Base-by-base conservation (phyloP, 2,888 invertebrate genomes). In the Xylota segnis region DNA sequence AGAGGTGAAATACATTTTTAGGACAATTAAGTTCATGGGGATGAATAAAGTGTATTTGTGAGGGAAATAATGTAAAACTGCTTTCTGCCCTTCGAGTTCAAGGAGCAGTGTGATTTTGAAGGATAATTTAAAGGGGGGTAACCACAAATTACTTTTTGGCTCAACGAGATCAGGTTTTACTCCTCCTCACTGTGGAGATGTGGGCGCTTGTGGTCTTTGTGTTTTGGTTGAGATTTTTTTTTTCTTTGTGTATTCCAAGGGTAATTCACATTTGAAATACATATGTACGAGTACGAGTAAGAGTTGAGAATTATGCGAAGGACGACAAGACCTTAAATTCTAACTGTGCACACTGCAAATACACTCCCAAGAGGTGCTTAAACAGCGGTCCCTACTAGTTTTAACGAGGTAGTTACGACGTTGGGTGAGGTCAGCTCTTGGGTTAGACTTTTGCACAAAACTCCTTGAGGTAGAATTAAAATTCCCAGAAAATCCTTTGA, bases 111-210 rank as follows among this genome's bases (percentile, higher is more conserved):
- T 54, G 61, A 59, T 56, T 76, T 43, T 65, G 50, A 66, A 72
- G 52, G 65, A 72, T 59, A 43, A 45, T 45, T 61, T 27, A 27
- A 54, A 52, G 54, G 47, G 27, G 32, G 70, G 40, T 40, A 37
- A 52, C 66, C 50, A 56, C 72, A 72, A 79, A 72, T 79, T 72
- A 72, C 72, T 65, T 79, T 78, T 72, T 43, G 50, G 29, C 50
- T 79, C 58, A 34, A 58, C 16, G 56, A 59, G 52, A 56, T 76
- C 59, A 27, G 66, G 58, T 59, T 54, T 43, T 16, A 43, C 14
- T n/a, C n/a, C n/a, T n/a, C n/a, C n/a, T 65, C 47, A 45, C 16
- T 34, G 1, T 34, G 34, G 34, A 58, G n/a, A 29, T 29, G 18
- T 45, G 9, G n/a, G 27, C 10, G 45, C n/a, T 23, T 43, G 40